phyloP scores from a whole-genome alignment of 2,797 vertebrate species.

The Sebastes nivosus region DNA sequence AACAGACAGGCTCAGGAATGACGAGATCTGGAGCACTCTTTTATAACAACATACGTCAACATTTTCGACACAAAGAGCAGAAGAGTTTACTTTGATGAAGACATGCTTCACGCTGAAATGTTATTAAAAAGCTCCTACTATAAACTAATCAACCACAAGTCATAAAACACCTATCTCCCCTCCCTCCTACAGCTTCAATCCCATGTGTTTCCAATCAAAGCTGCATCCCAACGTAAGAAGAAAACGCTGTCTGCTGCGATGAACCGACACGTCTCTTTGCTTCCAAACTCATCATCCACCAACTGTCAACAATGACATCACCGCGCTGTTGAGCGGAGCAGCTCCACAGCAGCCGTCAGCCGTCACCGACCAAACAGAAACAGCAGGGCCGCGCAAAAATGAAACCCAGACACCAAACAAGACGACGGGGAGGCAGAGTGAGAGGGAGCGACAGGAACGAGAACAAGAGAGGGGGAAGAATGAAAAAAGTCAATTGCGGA shows the following conservation, averaged over 20 bases:
- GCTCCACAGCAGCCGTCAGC: slow-evolving; percentile 49
- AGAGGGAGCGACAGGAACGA: slow-evolving; percentile 17
- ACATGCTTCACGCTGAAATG: neutral
- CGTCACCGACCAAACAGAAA: slow-evolving; percentile 42
- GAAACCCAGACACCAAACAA: slow-evolving; percentile 57
- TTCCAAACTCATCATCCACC: slow-evolving; percentile 25
- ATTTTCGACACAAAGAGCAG: neutral
- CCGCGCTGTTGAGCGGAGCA: slow-evolving; percentile 1
- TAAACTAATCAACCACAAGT: neutral
- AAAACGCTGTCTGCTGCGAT: neutral
- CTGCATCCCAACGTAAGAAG: slow-evolving; percentile 1
- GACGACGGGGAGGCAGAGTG: slow-evolving; percentile 35
- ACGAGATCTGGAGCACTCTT: neutral
- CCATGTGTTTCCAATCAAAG: slow-evolving; percentile 32
- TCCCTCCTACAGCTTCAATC: neutral
- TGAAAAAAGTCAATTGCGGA: slow-evolving; percentile 48
- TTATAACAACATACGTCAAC: neutral
- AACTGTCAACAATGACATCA: slow-evolving; percentile 59
- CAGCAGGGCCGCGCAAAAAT: slow-evolving; percentile 46
- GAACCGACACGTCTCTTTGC: neutral
- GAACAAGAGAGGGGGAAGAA: slow-evolving; percentile 1
- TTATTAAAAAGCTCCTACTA: neutral
- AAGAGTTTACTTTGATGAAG: neutral
- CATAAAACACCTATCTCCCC: neutral
- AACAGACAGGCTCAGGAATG: neutral